A percentile compares a stretch with the other conserved stretches of the same genome.
Evolutionary conservation across 2,113 vertebrate genomes (phyloP).

Genomic region (Syngnathus typhle): DNA sequence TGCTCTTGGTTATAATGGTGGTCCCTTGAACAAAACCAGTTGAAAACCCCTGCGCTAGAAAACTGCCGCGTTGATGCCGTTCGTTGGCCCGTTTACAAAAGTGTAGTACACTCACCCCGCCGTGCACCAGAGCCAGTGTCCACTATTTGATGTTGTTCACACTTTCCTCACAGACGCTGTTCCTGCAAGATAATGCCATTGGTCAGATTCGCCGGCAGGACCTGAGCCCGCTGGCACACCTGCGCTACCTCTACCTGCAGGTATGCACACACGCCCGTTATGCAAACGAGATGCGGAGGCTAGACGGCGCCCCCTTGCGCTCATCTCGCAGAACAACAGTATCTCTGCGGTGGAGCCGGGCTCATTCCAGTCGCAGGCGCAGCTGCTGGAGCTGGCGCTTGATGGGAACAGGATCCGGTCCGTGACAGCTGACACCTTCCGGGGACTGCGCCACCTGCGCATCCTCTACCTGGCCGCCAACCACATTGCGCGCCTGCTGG

Average conservation of each 20-base stretch:
- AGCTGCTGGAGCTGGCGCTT: slow-evolving; percentile 80
- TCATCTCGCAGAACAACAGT: slow-evolving; percentile 75
- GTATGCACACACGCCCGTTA: slow-evolving; percentile 20
- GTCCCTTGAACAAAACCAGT: no score
- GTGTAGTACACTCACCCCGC: no score
- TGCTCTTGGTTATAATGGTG: no score
- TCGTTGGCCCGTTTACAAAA: no score
- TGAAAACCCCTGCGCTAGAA: no score
- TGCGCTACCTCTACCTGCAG: slow-evolving; percentile 82
- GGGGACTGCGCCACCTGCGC: slow-evolving; percentile 80
- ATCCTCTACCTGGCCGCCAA: slow-evolving; percentile 85
- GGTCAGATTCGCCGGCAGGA: slow-evolving; percentile 73
- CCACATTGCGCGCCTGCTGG: slow-evolving; percentile 75
- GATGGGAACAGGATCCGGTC: slow-evolving; percentile 82
- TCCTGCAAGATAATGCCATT: slow-evolving; percentile 86
- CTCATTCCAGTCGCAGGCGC: slow-evolving; percentile 73
- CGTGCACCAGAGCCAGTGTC: no score
- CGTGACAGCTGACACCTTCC: slow-evolving; percentile 74
- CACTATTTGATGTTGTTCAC: not conserved
- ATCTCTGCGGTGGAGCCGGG: slow-evolving; percentile 76
- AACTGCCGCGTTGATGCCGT: no score
- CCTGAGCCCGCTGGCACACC: slow-evolving; percentile 65
- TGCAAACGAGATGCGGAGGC: not conserved
- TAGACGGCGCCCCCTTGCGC: not conserved
- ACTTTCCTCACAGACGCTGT: slow-evolving; percentile 72